A percentile compares a stretch with the other conserved stretches of the same genome.
phyloP scores from a whole-genome alignment of 2,888 invertebrate species.

The Rutpela maculata region DNA sequence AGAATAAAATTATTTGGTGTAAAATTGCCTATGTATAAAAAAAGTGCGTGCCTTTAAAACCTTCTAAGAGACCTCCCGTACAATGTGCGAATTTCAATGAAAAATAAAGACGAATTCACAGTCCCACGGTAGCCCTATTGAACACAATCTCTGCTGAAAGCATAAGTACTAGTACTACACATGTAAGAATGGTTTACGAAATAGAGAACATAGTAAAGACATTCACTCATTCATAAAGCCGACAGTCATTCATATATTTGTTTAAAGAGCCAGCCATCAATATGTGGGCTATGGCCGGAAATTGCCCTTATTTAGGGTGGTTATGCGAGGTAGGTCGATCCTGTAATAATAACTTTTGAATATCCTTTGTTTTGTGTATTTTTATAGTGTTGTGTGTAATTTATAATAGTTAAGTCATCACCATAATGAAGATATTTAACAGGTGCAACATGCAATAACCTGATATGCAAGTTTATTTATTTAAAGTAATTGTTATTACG shows the following conservation, averaged over 20 bases:
- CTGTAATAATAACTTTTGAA: neutral
- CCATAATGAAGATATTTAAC: neutral
- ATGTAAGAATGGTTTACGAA: slow-evolving; percentile 24
- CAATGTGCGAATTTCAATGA: slow-evolving; percentile 24
- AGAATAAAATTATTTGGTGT: slow-evolving; percentile 29
- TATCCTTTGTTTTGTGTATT: neutral
- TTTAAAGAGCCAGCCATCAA: slow-evolving; percentile 13
- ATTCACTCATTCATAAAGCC: slow-evolving; percentile 24
- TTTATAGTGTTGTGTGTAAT: neutral
- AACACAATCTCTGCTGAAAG: slow-evolving; percentile 13
- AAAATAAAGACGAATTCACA: slow-evolving; percentile 14
- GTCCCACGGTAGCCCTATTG: slow-evolving; percentile 34
- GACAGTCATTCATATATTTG: slow-evolving; percentile 26
- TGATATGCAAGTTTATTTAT: too few species aligned
- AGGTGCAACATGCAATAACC: too few species aligned
- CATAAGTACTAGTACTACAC: slow-evolving; percentile 27
- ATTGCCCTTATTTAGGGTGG: slow-evolving; percentile 34
- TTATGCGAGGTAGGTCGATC: slow-evolving; percentile 17
- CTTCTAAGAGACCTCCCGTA: neutral
- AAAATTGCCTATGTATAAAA: slow-evolving; percentile 20
- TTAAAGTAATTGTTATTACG: too few species aligned
- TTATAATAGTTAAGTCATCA: neutral
- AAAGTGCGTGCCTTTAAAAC: slow-evolving; percentile 10
- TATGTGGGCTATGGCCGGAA: slow-evolving; percentile 32
- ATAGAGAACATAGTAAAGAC: slow-evolving; percentile 34